phyloP scores from a whole-genome alignment of 1,140 invertebrate species.

The Ips typographus region DNA sequence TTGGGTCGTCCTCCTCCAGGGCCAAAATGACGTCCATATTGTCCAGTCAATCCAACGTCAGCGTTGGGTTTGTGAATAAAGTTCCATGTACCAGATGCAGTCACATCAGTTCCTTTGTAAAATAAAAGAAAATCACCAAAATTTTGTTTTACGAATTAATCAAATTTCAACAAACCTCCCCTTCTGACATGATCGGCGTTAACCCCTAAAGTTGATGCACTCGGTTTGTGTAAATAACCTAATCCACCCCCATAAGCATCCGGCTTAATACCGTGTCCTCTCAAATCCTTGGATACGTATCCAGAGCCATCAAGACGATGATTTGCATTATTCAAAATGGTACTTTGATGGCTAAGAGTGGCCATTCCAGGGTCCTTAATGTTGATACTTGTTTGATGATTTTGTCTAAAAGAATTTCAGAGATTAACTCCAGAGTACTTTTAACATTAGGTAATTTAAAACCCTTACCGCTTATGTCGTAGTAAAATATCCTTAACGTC shows the following conservation, averaged over 20 bases:
- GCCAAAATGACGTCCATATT: conserved; percentile 29
- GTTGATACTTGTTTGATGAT: conserved; percentile 1
- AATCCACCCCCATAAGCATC: conserved; percentile 30
- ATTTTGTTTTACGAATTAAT: neutral
- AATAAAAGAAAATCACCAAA: neutral
- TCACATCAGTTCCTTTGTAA: conserved; percentile 24
- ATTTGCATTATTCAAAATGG: conserved; percentile 29
- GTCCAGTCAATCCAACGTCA: conserved; percentile 20
- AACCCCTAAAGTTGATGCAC: conserved; percentile 7
- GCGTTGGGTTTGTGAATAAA: conserved; percentile 18
- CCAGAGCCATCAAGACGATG: conserved; percentile 29
- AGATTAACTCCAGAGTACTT: too few species aligned
- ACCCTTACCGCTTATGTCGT: too few species aligned
- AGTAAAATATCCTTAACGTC: too few species aligned
- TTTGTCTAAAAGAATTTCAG: conserved; percentile 10
- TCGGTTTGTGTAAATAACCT: conserved; percentile 30
- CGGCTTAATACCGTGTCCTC: conserved; percentile 14
- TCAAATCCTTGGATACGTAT: conserved; percentile 23
- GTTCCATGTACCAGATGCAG: conserved; percentile 29
- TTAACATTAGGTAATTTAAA: too few species aligned
- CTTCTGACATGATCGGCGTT: conserved; percentile 22
- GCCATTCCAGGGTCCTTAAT: conserved; percentile 12
- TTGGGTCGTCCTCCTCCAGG: conserved; percentile 16
- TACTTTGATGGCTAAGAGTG: conserved; percentile 23
- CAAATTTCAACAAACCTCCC: conserved; percentile 3